Evolutionary conservation across 2,888 invertebrate genomes (phyloP).

Genomic region (Elmis aenea): DNA sequence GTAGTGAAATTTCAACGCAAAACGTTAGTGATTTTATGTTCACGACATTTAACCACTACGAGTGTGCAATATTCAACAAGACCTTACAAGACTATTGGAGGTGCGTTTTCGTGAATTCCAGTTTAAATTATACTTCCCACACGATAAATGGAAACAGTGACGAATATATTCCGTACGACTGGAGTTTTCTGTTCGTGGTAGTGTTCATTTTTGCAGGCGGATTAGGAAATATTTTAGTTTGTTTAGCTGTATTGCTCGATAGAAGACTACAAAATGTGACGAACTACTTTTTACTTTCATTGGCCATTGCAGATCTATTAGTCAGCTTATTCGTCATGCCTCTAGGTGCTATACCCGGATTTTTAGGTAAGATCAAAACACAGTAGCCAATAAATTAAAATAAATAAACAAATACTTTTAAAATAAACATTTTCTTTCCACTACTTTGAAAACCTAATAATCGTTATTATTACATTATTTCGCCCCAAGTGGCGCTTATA

Average conservation of each 20-base stretch:
- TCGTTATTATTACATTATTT: no score
- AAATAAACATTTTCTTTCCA: no score
- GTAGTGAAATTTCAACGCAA: constrained; percentile 12
- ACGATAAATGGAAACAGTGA: constrained; percentile 13
- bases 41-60: constrained; percentile 27
- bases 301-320: constrained; percentile 89
- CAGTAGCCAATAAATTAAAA: neutral
- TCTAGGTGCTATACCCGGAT: constrained; percentile 87
- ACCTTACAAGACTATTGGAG: constrained; percentile 34
- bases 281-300: constrained; percentile 89
- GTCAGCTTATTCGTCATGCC: constrained; percentile 96
- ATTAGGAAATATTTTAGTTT: constrained; percentile 87
- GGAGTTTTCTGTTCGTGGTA: constrained; percentile 79
- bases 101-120: constrained; percentile 23
- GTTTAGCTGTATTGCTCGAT: constrained; percentile 87
- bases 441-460: no score
- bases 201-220: constrained; percentile 85
- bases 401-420: no score
- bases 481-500: no score
- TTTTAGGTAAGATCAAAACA: constrained; percentile 69
- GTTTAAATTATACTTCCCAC: constrained; percentile 11
- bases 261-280: constrained; percentile 89
- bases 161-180: constrained; percentile 55
- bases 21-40: constrained; percentile 17
- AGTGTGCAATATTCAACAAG: constrained; percentile 33